Evolutionary conservation across 2,113 vertebrate genomes (phyloP).

Genomic region (Tupaia chinensis): DNA sequence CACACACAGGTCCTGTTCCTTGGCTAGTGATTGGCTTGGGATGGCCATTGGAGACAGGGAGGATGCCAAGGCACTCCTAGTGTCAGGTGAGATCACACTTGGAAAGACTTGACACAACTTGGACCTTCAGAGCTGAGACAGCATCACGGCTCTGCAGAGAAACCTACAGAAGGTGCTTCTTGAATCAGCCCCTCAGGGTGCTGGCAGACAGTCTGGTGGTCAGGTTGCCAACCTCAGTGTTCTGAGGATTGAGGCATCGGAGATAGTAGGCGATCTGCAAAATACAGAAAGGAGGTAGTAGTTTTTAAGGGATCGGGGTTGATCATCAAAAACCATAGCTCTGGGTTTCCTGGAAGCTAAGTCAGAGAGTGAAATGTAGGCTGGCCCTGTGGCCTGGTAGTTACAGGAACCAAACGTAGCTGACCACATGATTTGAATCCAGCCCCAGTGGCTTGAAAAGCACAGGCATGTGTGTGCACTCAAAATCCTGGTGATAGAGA

Average conservation of each 20-base stretch:
- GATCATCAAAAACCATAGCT: background rate
- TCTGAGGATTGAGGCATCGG: background rate
- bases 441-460: too few relatives aligned
- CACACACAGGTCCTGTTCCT: background rate
- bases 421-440: too few relatives aligned
- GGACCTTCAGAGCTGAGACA: rapidly evolving
- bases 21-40: background rate
- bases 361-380: background rate
- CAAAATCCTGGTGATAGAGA: too few relatives aligned
- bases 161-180: background rate
- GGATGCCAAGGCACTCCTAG: too few relatives aligned
- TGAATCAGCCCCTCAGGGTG: background rate
- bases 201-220: rapidly evolving
- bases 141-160: background rate
- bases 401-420: too few relatives aligned
- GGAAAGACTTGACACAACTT: rapidly evolving
- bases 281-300: background rate
- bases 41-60: background rate
- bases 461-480: too few relatives aligned
- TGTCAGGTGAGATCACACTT: background rate
- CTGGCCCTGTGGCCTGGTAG: too few relatives aligned
- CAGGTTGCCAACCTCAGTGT: rapidly evolving
- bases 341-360: background rate
- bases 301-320: background rate
- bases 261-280: background rate